Evolutionary conservation across 2,113 vertebrate genomes (phyloP).

Genomic region (Ailurus styani): DNA sequence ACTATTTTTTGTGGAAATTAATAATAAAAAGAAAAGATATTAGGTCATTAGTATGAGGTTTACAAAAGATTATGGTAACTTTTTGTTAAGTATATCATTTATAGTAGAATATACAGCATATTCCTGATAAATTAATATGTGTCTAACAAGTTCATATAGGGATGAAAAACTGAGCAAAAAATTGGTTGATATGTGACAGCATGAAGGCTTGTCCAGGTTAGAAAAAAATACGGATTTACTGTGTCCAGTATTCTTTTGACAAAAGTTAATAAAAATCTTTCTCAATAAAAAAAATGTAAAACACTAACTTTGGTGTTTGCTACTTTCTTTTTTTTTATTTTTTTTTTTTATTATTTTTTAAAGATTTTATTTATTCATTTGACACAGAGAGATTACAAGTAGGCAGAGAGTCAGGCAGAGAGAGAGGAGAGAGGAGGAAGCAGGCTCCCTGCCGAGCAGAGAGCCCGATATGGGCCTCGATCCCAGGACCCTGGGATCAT

Average conservation of each 20-base stretch:
- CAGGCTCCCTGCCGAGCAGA: too few relatives aligned
- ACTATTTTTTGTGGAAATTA: not conserved
- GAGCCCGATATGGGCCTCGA: too few relatives aligned
- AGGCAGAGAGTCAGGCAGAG: too few relatives aligned
- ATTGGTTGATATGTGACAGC: not conserved
- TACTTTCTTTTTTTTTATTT: not conserved
- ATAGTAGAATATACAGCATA: not conserved
- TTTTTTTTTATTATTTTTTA: too few relatives aligned
- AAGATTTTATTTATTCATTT: too few relatives aligned
- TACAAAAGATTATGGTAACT: not conserved
- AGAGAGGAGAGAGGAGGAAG: too few relatives aligned
- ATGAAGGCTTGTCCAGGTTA: not conserved
- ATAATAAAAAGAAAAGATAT: not conserved
- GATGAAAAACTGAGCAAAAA: not conserved
- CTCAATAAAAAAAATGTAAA: not conserved
- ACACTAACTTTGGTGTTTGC: not conserved
- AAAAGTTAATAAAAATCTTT: not conserved
- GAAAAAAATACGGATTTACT: not conserved
- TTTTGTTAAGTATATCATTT: not conserved
- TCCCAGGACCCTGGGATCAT: too few relatives aligned
- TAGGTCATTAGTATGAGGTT: not conserved
- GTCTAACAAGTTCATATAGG: not conserved
- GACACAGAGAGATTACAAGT: too few relatives aligned
- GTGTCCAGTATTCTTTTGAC: not conserved
- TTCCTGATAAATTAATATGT: not conserved